phyloP scores from a whole-genome alignment of 2,888 invertebrate genomes.

The Andrena dorsata region DNA sequence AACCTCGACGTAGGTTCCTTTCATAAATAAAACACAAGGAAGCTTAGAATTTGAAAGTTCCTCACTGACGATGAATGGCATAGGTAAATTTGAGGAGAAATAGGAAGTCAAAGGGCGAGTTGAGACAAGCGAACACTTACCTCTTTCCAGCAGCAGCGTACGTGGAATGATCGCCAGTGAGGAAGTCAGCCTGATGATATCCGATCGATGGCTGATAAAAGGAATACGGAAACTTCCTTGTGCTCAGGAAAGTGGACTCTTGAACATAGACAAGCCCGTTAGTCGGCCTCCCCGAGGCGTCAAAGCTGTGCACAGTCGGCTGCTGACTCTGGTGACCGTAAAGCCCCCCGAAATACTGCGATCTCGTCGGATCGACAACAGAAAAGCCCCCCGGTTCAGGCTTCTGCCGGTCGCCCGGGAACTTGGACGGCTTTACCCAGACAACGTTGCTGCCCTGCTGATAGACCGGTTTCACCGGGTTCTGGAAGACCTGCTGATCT shows the following conservation, averaged over 20 bases:
- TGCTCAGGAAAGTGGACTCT: constrained; percentile 65
- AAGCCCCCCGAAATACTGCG: constrained; percentile 22
- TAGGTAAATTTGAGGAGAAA: not conserved
- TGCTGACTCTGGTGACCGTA: constrained; percentile 36
- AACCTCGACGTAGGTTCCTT: too few species aligned
- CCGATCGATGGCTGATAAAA: constrained; percentile 70
- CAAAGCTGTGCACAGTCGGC: constrained; percentile 26
- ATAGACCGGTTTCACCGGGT: constrained; percentile 45
- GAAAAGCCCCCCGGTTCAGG: not conserved
- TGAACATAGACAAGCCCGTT: constrained; percentile 55
- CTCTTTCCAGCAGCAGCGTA: constrained; percentile 39
- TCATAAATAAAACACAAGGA: too few species aligned
- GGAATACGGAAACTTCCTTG: constrained; percentile 76
- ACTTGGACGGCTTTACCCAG: constrained; percentile 65
- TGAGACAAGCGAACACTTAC: constrained; percentile 26
- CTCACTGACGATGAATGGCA: too few species aligned
- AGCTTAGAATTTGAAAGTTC: too few species aligned
- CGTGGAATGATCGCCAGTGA: constrained; percentile 38
- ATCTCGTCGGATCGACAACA: not conserved
- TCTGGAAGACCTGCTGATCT: constrained; percentile 42
- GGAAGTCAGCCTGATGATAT: constrained; percentile 45
- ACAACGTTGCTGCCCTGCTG: constrained; percentile 5
- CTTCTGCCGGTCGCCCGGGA: constrained; percentile 32
- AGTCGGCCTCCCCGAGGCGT: constrained; percentile 34
- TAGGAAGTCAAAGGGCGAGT: too few species aligned